Evolutionary conservation across 2,113 vertebrate genomes (phyloP).

Genomic region (Emberiza fucata): DNA sequence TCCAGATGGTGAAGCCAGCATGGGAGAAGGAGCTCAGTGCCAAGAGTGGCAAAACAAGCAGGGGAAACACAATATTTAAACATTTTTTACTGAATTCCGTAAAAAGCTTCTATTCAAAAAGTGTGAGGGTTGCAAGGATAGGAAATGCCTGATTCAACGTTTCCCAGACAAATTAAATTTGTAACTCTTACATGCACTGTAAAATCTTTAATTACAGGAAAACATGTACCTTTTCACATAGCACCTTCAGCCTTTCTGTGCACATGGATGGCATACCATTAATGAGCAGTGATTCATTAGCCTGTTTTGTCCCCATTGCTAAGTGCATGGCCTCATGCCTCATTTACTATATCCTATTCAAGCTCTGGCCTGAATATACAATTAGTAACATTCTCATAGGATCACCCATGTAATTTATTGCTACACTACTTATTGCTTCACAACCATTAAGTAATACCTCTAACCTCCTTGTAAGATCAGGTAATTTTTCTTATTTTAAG

Average conservation of each 20-base stretch:
- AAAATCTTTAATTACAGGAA: constrained; percentile 14
- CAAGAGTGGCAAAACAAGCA: neutral
- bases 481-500: neutral
- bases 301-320: neutral
- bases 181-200: neutral
- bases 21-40: neutral
- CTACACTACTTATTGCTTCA: neutral
- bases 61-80: neutral
- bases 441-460: neutral
- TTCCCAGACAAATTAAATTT: neutral
- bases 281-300: neutral
- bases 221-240: neutral
- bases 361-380: constrained; percentile 2
- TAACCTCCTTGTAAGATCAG: neutral
- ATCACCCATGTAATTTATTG: constrained; percentile 6
- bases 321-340: neutral
- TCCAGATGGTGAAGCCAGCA: neutral
- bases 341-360: constrained; percentile 6
- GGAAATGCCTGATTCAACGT: neutral
- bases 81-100: neutral
- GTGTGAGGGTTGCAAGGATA: neutral
- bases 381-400: constrained; percentile 7
- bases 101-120: neutral
- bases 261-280: neutral
- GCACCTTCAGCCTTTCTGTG: neutral